These are phyloP conservation scores for Stomatorhinus ivindoensis DNA, from an alignment of 2,113 vertebrate species.

Conservation along the genomic window DNA sequence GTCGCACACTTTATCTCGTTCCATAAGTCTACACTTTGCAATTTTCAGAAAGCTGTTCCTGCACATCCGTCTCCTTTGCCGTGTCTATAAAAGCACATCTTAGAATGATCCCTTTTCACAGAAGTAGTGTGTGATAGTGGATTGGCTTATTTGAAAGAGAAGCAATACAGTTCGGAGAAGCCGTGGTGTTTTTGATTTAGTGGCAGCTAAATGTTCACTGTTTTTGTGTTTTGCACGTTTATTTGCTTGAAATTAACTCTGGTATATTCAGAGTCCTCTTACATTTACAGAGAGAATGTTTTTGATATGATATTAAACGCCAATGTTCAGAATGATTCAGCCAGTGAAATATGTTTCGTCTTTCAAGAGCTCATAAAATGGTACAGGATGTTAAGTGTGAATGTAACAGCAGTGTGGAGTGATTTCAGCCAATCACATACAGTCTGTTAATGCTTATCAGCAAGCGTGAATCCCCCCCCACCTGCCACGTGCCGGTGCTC, in stretches of 20 bases:
- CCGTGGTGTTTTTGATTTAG: neutral
- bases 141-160: neutral
- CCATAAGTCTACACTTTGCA: neutral
- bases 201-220: neutral
- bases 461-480: too few species aligned
- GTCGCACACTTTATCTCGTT: neutral
- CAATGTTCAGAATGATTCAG: neutral
- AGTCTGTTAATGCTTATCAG: neutral
- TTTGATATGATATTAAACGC: neutral
- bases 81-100: neutral
- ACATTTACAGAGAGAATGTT: neutral
- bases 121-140: neutral
- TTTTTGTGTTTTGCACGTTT: neutral
- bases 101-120: neutral
- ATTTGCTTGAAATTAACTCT: neutral
- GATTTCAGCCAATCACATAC: neutral
- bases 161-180: neutral
- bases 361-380: neutral
- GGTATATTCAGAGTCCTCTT: neutral
- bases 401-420: neutral
- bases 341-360: neutral
- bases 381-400: neutral
- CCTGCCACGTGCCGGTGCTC: neutral
- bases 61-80: neutral
- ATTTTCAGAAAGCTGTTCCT: neutral